A percentile compares a stretch with the other conserved stretches of the same genome.
Evolutionary conservation across 2,797 vertebrate genomes (phyloP).

Genomic region (Anguilla pacifica): DNA sequence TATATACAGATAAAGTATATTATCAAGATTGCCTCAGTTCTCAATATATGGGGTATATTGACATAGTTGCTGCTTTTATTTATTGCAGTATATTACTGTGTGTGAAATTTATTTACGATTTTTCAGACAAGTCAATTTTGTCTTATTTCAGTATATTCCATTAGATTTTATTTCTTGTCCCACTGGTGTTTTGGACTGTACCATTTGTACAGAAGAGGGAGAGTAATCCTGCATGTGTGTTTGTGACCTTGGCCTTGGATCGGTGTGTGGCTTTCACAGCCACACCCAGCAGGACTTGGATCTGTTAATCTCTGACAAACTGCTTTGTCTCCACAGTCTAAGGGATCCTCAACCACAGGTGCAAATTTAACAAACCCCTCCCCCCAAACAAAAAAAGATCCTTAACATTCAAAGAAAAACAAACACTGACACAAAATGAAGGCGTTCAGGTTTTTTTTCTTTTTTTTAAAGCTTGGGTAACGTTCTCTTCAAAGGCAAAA

Average conservation of each 20-base stretch:
- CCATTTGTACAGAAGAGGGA: not conserved
- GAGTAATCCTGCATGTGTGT: constrained; percentile 4
- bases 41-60: no score
- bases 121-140: no score
- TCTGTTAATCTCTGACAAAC: not conserved
- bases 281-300: not conserved
- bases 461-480: constrained; percentile 38
- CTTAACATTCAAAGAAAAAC: constrained; percentile 66
- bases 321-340: constrained; percentile 32
- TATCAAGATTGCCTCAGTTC: no score
- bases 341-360: constrained; percentile 64
- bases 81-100: no score
- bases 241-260: constrained; percentile 16
- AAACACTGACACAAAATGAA: constrained; percentile 55
- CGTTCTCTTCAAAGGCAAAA: constrained; percentile 50
- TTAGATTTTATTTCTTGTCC: not conserved
- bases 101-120: no score
- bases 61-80: no score
- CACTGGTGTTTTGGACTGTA: not conserved
- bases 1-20: no score
- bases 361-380: constrained; percentile 50
- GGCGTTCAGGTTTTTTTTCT: constrained; percentile 46
- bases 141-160: not conserved
- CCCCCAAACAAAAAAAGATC: constrained; percentile 33
- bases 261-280: not conserved